Percentiles rank a stretch among this genome's conserved stretches.
These are phyloP conservation scores for Chauna torquata DNA, from an alignment of 2,113 vertebrate genomes.

Conservation along the genomic window DNA sequence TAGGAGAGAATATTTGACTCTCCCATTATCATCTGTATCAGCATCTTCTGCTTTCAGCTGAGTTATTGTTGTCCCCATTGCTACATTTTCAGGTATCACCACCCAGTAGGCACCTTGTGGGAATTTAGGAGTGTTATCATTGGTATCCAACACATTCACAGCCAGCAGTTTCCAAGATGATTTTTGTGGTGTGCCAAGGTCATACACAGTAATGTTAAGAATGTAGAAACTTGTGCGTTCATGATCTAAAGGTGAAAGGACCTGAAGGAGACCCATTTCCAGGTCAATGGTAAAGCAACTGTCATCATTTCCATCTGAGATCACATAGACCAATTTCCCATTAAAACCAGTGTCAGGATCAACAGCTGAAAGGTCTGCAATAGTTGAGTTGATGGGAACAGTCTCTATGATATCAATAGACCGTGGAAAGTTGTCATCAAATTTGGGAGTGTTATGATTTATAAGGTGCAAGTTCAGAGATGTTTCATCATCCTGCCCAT, in stretches of 20 bases:
- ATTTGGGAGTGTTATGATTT: conserved; percentile 88
- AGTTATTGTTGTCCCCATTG: conserved; percentile 80
- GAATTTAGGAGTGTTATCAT: conserved; percentile 90
- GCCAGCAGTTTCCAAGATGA: conserved; percentile 92
- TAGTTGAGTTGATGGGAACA: conserved; percentile 77
- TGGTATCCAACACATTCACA: conserved; percentile 89
- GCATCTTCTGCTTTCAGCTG: conserved; percentile 82
- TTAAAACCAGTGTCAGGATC: conserved; percentile 90
- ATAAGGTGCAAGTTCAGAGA: conserved; percentile 86
- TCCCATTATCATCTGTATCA: conserved; percentile 83
- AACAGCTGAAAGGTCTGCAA: conserved; percentile 83
- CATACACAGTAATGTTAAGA: conserved; percentile 92
- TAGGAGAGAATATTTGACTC: conserved; percentile 84
- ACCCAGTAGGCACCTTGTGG: conserved; percentile 85
- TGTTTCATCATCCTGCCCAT: conserved; percentile 79
- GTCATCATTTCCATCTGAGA: conserved; percentile 91
- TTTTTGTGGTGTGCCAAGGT: conserved; percentile 88
- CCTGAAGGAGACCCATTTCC: conserved; percentile 84
- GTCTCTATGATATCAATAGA: conserved; percentile 87
- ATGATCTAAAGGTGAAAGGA: conserved; percentile 87
- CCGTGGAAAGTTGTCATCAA: conserved; percentile 82
- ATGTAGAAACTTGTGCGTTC: conserved; percentile 90
- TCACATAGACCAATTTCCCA: conserved; percentile 86
- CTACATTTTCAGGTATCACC: conserved; percentile 82
- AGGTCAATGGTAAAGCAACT: conserved; percentile 89